phyloP scores from a whole-genome alignment of 1,140 invertebrate genomes.

The Hyles euphorbiae region DNA sequence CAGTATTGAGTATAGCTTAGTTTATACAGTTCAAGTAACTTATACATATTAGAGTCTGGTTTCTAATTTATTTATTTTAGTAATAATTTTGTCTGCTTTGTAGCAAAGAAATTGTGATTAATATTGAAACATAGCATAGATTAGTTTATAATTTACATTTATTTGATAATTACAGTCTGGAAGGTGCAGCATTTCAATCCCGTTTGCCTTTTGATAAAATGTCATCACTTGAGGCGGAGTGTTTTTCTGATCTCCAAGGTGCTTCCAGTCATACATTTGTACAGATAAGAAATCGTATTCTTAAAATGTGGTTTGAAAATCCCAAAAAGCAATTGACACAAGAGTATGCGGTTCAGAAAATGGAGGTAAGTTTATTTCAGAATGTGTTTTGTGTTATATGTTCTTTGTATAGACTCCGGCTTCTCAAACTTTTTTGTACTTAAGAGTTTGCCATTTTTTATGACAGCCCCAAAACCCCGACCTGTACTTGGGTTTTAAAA shows the following conservation, averaged over 20 bases:
- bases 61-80: too few relatives aligned
- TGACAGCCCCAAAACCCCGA: too few relatives aligned
- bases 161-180: constrained; percentile 78
- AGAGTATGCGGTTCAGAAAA: constrained; percentile 86
- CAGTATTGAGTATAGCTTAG: too few relatives aligned
- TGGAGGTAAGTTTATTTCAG: constrained; percentile 78
- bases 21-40: too few relatives aligned
- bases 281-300: constrained; percentile 93
- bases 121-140: too few relatives aligned
- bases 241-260: constrained; percentile 93
- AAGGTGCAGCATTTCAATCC: constrained; percentile 95
- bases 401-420: too few relatives aligned
- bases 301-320: constrained; percentile 98
- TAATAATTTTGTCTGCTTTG: too few relatives aligned
- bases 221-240: constrained; percentile 94
- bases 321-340: constrained; percentile 93
- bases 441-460: too few relatives aligned
- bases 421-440: too few relatives aligned
- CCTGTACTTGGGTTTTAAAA: too few relatives aligned
- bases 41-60: too few relatives aligned
- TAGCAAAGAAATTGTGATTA: too few relatives aligned
- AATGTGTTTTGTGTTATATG: background rate
- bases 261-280: constrained; percentile 92
- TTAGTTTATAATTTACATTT: constrained; percentile 1
- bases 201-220: constrained; percentile 96